Conservation (phyloP, 2,113 vertebrate species). For the Campylomormyrus tamandua region DNA sequence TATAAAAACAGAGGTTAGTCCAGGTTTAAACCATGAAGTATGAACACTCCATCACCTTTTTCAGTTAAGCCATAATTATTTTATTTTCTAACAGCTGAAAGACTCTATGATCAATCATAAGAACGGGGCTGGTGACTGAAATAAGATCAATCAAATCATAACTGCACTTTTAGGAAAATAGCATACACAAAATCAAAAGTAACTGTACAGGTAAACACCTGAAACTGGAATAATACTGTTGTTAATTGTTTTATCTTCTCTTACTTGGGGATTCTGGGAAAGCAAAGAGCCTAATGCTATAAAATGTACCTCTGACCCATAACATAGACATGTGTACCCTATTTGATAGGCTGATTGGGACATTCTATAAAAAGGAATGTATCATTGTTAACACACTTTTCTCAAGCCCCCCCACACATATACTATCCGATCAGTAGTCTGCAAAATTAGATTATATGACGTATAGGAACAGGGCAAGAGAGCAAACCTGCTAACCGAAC, state of each 20-base stretch:
- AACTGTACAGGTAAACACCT: not conserved
- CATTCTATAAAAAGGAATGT: not conserved
- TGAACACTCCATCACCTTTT: not conserved
- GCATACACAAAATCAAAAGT: not conserved
- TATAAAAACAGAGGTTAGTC: not conserved
- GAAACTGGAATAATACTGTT: not conserved
- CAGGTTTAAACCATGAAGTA: not conserved
- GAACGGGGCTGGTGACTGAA: not conserved
- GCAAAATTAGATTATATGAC: not conserved
- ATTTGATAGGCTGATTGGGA: no score
- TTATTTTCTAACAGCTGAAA: not conserved
- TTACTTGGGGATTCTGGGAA: not conserved
- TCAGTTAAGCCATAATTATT: not conserved
- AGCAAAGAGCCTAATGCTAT: not conserved
- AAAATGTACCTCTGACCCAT: not conserved
- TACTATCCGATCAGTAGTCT: not conserved
- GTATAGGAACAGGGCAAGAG: not conserved
- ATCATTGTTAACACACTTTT: not conserved
- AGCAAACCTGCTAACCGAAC: not conserved
- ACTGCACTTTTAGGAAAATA: not conserved
- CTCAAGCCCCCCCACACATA: not conserved
- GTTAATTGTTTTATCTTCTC: not conserved
- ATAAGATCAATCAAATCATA: not conserved
- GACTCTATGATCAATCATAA: not conserved
- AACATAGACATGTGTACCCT: not conserved